A percentile compares a stretch with the other conserved stretches of the same genome.
Conservation (phyloP, 2,113 vertebrate genomes). For the Struthio camelus region DNA sequence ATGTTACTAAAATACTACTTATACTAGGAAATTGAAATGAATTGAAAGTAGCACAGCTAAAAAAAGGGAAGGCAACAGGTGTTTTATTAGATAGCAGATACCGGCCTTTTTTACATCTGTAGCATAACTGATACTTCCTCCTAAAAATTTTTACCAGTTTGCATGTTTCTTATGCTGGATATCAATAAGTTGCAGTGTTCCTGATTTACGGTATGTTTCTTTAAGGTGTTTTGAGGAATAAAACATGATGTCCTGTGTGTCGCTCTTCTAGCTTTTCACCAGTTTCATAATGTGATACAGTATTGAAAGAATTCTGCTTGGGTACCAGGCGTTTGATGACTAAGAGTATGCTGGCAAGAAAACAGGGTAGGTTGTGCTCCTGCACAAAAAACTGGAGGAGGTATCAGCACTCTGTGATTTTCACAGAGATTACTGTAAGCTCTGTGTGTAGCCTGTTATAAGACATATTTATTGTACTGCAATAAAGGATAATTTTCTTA, state of each 20-base stretch:
- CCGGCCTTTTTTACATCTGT: slow-evolving; percentile 57
- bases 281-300: slow-evolving; percentile 43
- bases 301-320: slow-evolving; percentile 43
- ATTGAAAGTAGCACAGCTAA: slow-evolving; percentile 67
- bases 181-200: slow-evolving; percentile 18
- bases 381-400: not conserved
- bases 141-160: slow-evolving; percentile 54
- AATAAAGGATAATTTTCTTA: not conserved
- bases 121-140: slow-evolving; percentile 34
- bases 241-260: slow-evolving; percentile 38
- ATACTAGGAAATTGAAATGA: slow-evolving; percentile 39
- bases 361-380: not conserved
- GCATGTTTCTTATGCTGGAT: slow-evolving; percentile 28
- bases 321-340: slow-evolving; percentile 27
- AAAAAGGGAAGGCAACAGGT: slow-evolving; percentile 73
- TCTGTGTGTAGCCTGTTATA: slow-evolving; percentile 21
- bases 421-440: not conserved
- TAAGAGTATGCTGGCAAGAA: slow-evolving; percentile 6
- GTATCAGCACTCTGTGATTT: slow-evolving; percentile 43
- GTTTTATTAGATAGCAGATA: slow-evolving; percentile 68
- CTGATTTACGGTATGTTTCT: slow-evolving; percentile 59
- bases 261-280: slow-evolving; percentile 6
- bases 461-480: not conserved
- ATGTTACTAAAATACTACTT: slow-evolving; percentile 63
- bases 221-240: slow-evolving; percentile 55